phyloP scores from a whole-genome alignment of 2,888 invertebrate genomes.

The Halictus quadricinctus region DNA sequence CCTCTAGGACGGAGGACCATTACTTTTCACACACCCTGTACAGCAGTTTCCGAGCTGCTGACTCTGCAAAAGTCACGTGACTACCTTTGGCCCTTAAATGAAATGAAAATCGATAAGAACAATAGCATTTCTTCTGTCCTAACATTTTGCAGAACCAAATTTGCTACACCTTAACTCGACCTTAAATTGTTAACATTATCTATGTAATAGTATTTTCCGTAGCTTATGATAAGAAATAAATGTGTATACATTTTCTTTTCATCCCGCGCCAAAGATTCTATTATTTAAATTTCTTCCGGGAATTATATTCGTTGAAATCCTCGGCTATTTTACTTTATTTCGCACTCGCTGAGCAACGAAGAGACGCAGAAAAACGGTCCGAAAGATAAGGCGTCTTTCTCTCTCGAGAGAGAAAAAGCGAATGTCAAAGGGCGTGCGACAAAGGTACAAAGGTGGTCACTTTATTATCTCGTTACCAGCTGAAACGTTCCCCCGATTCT shows the following conservation, averaged over 20 bases:
- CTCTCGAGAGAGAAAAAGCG: slow-evolving; percentile 13
- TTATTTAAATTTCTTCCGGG: background rate
- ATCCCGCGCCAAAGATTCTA: background rate
- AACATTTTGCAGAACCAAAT: no score
- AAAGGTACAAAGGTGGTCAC: slow-evolving; percentile 69
- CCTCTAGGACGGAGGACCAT: no score
- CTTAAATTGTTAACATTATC: no score
- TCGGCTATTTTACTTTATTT: background rate
- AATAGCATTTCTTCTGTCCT: no score
- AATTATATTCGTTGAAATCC: background rate
- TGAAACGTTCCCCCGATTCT: slow-evolving; percentile 70
- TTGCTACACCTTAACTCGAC: no score
- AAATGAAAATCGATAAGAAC: no score
- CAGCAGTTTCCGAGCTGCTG: no score
- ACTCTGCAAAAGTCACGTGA: no score
- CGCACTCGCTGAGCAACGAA: slow-evolving; percentile 4
- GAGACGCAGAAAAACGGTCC: background rate
- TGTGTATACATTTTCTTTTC: background rate
- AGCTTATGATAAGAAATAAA: no score
- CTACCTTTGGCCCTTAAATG: no score
- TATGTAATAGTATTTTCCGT: no score
- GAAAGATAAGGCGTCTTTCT: slow-evolving; percentile 10
- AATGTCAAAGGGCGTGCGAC: slow-evolving; percentile 57
- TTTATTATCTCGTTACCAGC: slow-evolving; percentile 75
- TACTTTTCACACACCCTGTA: no score